A percentile compares a stretch with the other conserved stretches of the same genome.
phyloP scores from a whole-genome alignment of 2,797 vertebrate genomes.

The Chromobotia macracanthus region DNA sequence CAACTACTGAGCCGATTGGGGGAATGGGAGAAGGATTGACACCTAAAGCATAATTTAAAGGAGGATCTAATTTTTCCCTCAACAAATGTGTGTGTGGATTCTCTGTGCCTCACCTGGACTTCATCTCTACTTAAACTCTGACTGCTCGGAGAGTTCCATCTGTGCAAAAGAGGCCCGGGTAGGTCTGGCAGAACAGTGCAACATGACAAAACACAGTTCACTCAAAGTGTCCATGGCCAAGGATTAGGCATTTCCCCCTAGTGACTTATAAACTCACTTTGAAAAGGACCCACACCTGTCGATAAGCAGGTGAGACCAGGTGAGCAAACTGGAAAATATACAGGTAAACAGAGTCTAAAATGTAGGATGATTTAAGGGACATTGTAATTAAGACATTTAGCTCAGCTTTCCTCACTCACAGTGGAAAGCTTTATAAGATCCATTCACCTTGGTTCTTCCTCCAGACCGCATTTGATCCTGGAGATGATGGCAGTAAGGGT shows the following conservation, averaged over 20 bases:
- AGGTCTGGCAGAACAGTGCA: slow-evolving; percentile 65
- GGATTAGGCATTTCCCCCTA: slow-evolving; percentile 28
- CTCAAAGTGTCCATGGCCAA: slow-evolving; percentile 42
- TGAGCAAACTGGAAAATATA: slow-evolving; percentile 57
- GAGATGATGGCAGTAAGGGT: slow-evolving; percentile 52
- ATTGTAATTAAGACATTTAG: slow-evolving; percentile 32
- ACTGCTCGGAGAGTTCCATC: slow-evolving; percentile 65
- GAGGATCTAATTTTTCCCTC: slow-evolving; percentile 30
- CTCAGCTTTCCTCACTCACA: slow-evolving; percentile 17
- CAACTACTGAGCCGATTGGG: slow-evolving; percentile 28
- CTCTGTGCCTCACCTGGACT: slow-evolving; percentile 65
- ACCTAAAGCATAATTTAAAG: slow-evolving; percentile 33
- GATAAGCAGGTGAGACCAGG: slow-evolving; percentile 56
- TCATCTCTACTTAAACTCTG: slow-evolving; percentile 66
- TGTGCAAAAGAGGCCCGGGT: slow-evolving; percentile 61
- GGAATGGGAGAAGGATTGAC: slow-evolving; percentile 33
- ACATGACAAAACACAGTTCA: slow-evolving; percentile 64
- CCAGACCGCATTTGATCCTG: slow-evolving; percentile 82
- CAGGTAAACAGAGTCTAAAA: slow-evolving; percentile 15
- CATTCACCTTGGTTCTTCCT: slow-evolving; percentile 90
- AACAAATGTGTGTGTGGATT: slow-evolving; percentile 50
- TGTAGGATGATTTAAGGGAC: slow-evolving; percentile 21
- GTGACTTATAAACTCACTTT: slow-evolving; percentile 30
- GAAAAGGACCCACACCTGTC: slow-evolving; percentile 64
- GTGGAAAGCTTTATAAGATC: slow-evolving; percentile 24